Evolutionary conservation across 2,888 invertebrate species (phyloP), one percentile per base, ranked within the genome.

Genomic region (Poecilus cupreus): DNA sequence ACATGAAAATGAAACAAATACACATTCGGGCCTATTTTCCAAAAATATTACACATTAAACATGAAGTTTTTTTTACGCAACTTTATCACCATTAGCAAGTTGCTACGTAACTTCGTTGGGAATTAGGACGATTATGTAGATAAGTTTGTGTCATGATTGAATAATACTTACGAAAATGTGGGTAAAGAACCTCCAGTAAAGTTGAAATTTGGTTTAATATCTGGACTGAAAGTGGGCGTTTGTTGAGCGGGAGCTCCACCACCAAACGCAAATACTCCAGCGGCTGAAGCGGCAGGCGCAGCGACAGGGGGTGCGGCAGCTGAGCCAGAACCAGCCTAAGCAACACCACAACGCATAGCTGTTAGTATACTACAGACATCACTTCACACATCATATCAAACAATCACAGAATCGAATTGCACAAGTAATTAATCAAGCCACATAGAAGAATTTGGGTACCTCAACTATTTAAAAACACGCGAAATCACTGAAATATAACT

Each of bases 141-240:
- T n/a, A n/a, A n/a, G n/a, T n/a, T n/a, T n/a, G n/a, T n/a, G n/a
- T n/a, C n/a, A n/a, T n/a, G 3, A 39, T n/a, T 57, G 10, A 46
- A 64, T 10, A 39, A 68, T 83, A 89, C 89, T 89, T 87, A 91
- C 91, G 88, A 89, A 85, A 91, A 91, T 76, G 86, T 83, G 1
- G 89, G 85, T 74, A 89, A 87, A 82, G 88, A 87, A 60, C 90
- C 90, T 68, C 89, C 89, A 3, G 91, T 90, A 82, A 91, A 91
- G 82, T 91, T 91, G 84, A 90, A 91, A 4, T 88, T 87, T 43
- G 91, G 91, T 83, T 88, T 88, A 37, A 88, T 86, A 82, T 88
- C 89, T 3, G 90, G 89, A 85, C 90, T 89, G 82, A 91, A 90
- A 68, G 88, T 83, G 18, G 87, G 83, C 11, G 86, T 80, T 16